phyloP scores from a whole-genome alignment of 2,888 invertebrate genomes.

The Ormia ochracea region DNA sequence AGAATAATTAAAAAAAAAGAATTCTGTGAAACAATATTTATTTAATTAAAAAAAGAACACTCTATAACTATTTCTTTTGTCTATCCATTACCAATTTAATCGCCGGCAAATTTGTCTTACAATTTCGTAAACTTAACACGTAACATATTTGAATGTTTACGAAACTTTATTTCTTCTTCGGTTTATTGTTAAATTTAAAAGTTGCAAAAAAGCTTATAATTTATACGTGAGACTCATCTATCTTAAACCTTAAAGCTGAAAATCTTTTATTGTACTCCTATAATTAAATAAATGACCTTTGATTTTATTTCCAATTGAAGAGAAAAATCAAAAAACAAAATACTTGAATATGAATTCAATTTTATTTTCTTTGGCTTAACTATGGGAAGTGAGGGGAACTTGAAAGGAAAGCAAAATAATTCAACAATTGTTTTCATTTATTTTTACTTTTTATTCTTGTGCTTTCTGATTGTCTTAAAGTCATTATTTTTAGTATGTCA shows the following conservation, averaged over 20 bases:
- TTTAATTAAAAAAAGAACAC: neutral
- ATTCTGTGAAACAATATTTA: neutral
- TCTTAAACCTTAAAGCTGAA: neutral
- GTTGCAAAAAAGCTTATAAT: neutral
- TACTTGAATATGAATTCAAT: slow-evolving; percentile 27
- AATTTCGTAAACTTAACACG: slow-evolving; percentile 28
- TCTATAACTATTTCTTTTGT: neutral
- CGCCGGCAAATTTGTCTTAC: neutral
- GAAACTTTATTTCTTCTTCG: neutral
- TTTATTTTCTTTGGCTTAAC: neutral
- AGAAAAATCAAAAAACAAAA: too few species aligned
- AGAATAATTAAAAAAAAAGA: too few species aligned
- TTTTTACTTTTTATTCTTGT: neutral
- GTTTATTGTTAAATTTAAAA: neutral
- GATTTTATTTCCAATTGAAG: neutral
- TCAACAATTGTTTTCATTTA: slow-evolving; percentile 14
- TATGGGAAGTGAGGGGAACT: neutral
- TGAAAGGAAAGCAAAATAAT: neutral
- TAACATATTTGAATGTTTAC: neutral
- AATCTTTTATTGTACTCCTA: neutral
- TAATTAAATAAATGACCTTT: slow-evolving; percentile 18
- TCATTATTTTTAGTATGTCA: slow-evolving; percentile 41
- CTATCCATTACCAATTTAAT: slow-evolving; percentile 3
- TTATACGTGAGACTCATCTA: neutral
- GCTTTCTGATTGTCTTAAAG: slow-evolving; percentile 27